phyloP scores from a whole-genome alignment of 1,140 invertebrate genomes.

The Drosophila miranda region DNA sequence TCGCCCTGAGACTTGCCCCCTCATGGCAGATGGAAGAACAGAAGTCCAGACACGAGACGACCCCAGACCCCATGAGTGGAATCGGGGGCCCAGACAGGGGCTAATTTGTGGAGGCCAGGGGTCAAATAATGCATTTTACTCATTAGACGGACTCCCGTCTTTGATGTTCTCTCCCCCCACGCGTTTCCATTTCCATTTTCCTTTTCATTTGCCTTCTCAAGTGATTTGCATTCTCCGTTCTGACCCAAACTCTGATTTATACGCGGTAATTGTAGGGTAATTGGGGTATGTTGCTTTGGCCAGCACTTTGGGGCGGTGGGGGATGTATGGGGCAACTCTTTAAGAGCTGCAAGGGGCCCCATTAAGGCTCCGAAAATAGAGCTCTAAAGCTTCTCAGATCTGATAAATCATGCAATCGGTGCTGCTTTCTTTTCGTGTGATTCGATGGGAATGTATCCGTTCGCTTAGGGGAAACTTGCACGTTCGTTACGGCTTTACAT shows the following conservation, averaged over 20 bases:
- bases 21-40: slow-evolving; percentile 1
- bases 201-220: slow-evolving; percentile 69
- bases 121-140: slow-evolving; percentile 70
- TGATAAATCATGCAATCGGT: no score
- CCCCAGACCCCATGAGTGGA: not conserved
- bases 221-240: slow-evolving; percentile 63
- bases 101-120: slow-evolving; percentile 52
- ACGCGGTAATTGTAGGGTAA: no score
- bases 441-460: no score
- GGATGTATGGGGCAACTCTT: no score
- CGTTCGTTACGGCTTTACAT: no score
- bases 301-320: no score
- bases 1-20: no score
- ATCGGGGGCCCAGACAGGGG: slow-evolving; percentile 13
- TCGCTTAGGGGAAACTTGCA: not conserved
- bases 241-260: slow-evolving; percentile 9
- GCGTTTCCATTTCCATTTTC: slow-evolving; percentile 45
- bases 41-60: slow-evolving; percentile 26
- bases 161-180: slow-evolving; percentile 54
- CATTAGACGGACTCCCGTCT: slow-evolving; percentile 56
- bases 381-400: no score
- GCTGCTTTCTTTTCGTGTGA: no score
- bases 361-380: no score
- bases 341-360: no score
- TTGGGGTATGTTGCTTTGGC: no score